Evolutionary conservation across 2,888 invertebrate genomes (phyloP), one percentile per base, ranked within the genome.

Genomic region (Troglohyphantes excavatus): DNA sequence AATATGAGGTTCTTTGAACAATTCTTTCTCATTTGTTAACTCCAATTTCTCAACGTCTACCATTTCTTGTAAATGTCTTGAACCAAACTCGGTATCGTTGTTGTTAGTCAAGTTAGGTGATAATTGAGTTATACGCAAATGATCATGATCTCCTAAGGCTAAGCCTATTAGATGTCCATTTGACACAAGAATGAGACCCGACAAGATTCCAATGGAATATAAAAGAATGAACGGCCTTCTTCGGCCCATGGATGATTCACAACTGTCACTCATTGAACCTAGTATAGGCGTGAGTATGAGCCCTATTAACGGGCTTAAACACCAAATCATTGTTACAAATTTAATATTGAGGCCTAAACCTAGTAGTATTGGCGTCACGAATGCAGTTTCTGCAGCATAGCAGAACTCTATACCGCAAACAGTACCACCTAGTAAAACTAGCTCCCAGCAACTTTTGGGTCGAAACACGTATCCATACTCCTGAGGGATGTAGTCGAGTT

Each of bases 321-420:
- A 98, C 98, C 98, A 99, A 29, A 98, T 97, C 83, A 98, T 94
- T 0, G 98, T 98, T 98, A 98, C 98, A 93, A 97, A 96, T 91
- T 96, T 96, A 93, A 98, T 98, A 86, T 97, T 96, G 0, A 98
- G 97, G 5, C 98, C 94, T 91, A 98, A 97, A 94, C 98, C 97
- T 2, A 98, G 95, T 17, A 99, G 94, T 0, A 98, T 98, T 0
- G 99, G 98, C 0, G 98, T 98, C 0, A 98, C 98, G 94, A 98
- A 98, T 0, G 98, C 98, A 0, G 98, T 99, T 94, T 99, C 98
- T 0, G 98, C 98, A 0, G 99, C 98, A 93, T 99, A 99, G 0
- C 98, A 98, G 94, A 99, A 98, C 93, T 99, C 98, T 87, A 99
- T 98, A 0, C 99, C 98, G 96, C 98, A 98, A 0, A 99, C 98